Evolutionary conservation across 2,113 vertebrate genomes (phyloP).

Genomic region (Indri indri): DNA sequence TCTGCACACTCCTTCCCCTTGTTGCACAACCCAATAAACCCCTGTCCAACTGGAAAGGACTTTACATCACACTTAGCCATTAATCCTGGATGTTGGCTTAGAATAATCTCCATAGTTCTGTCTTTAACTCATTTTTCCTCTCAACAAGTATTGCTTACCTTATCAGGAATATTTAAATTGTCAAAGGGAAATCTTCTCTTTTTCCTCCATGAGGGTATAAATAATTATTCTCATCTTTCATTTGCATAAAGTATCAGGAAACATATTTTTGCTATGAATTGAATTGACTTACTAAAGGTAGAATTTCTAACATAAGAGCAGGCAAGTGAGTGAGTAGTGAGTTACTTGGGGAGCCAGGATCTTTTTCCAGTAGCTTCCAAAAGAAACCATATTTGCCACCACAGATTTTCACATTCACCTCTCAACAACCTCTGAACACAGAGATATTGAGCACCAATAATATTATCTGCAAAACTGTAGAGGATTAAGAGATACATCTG

Average conservation of each 20-base stretch:
- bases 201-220: background rate
- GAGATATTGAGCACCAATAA: background rate
- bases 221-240: slow-evolving; percentile 24
- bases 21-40: background rate
- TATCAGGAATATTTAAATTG: slow-evolving; percentile 24
- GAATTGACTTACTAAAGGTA: background rate
- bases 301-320: background rate
- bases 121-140: slow-evolving; percentile 24
- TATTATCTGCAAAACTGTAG: background rate
- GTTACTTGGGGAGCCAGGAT: background rate
- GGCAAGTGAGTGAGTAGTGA: background rate
- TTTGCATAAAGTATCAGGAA: slow-evolving; percentile 14
- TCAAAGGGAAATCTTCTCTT: slow-evolving; percentile 21
- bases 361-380: background rate
- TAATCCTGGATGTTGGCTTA: background rate
- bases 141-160: background rate
- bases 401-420: background rate
- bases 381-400: background rate
- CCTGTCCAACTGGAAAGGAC: background rate
- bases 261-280: background rate
- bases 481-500: slow-evolving; percentile 42
- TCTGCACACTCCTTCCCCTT: background rate
- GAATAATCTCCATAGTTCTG: slow-evolving; percentile 10
- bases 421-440: background rate
- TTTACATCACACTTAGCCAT: background rate